Evolutionary conservation across 2,888 invertebrate species (phyloP).

Genomic region (Biston betularia): DNA sequence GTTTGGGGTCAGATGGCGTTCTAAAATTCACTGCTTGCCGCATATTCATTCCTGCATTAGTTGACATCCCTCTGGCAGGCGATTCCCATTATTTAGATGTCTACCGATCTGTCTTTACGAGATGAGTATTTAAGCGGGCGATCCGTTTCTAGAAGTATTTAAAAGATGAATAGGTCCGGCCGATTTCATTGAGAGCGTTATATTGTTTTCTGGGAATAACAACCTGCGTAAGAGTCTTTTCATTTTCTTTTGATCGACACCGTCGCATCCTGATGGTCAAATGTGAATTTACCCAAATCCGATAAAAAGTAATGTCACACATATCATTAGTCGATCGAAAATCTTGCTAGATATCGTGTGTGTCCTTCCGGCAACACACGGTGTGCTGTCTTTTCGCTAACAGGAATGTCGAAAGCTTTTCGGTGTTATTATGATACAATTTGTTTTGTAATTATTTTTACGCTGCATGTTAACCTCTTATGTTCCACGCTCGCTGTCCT

Average conservation of each 20-base stretch:
- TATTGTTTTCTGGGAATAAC: too few relatives aligned
- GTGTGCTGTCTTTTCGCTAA: conserved; percentile 24
- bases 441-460: conserved; percentile 33
- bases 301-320: too few relatives aligned
- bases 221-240: too few relatives aligned
- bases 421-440: conserved; percentile 11
- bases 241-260: too few relatives aligned
- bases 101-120: not conserved
- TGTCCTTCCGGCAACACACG: conserved; percentile 30
- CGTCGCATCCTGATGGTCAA: too few relatives aligned
- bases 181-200: too few relatives aligned
- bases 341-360: conserved; percentile 33
- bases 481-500: conserved; percentile 12
- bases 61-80: not conserved
- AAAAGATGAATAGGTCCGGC: too few relatives aligned
- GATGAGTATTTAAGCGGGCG: too few relatives aligned
- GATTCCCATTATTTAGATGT: not conserved
- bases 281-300: too few relatives aligned
- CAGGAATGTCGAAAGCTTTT: conserved; percentile 22
- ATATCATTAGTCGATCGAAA: conserved; percentile 25
- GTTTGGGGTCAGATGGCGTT: too few relatives aligned
- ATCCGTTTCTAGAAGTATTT: not conserved
- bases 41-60: not conserved
- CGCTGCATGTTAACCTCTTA: conserved; percentile 35
- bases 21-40: not conserved